Evolutionary conservation across 53 echinoderm and acorn worm species (phyloP).

Genomic region (Paracentrotus lividus): DNA sequence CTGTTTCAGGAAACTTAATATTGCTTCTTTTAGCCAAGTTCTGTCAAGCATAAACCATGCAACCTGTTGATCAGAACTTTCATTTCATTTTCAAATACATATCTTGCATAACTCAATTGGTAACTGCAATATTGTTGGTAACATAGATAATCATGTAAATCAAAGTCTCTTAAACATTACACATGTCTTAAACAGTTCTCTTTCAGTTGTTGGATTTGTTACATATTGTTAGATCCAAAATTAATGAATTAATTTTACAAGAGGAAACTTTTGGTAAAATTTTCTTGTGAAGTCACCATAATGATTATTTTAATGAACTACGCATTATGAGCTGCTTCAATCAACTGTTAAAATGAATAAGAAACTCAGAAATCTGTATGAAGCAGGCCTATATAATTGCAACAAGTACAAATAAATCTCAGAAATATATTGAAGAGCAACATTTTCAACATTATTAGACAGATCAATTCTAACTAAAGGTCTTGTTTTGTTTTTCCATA

Average conservation of each 20-base stretch:
- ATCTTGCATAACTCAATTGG: too few species aligned
- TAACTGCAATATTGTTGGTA: conserved; percentile 4
- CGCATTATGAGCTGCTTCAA: conserved; percentile 9
- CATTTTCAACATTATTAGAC: not conserved
- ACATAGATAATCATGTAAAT: not conserved
- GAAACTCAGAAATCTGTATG: not conserved
- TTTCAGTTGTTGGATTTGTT: not conserved
- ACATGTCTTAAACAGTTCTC: not conserved
- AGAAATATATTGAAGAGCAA: not conserved
- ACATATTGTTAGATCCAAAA: not conserved
- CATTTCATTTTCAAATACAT: too few species aligned
- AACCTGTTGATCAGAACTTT: too few species aligned
- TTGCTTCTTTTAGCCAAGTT: too few species aligned
- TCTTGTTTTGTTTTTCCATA: not conserved
- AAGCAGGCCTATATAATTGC: not conserved
- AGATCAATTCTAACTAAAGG: not conserved
- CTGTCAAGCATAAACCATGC: too few species aligned
- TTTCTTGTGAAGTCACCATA: not conserved
- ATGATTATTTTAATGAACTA: not conserved
- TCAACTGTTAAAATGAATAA: not conserved
- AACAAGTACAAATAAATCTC: not conserved
- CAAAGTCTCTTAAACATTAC: not conserved
- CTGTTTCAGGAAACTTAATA: too few species aligned
- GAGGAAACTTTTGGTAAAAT: not conserved
- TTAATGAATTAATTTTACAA: not conserved